Conservation (phyloP, 2,888 invertebrate species). For the Emmelina monodactyla region DNA sequence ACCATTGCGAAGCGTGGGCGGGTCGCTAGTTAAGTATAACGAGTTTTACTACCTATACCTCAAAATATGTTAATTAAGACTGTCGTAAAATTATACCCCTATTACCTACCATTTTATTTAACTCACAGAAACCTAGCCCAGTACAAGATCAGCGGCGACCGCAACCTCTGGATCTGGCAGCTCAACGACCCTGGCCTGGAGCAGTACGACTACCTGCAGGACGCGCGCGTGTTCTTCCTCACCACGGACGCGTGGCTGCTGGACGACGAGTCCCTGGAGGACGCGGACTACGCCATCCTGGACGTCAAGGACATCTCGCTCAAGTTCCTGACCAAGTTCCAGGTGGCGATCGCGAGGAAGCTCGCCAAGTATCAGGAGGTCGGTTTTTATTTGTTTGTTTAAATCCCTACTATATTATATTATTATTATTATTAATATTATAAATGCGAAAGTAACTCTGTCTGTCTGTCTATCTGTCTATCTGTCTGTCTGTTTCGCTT, state of each 20-base stretch:
- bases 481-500: no score
- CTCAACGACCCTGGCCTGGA: conserved; percentile 50
- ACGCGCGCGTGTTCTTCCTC: conserved; percentile 38
- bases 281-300: conserved; percentile 35
- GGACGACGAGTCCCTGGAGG: conserved; percentile 23
- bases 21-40: no score
- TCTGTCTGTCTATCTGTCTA: no score
- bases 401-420: no score
- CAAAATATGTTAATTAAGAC: no score
- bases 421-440: no score
- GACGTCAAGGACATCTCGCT: conserved; percentile 45
- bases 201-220: conserved; percentile 37
- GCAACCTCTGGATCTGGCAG: conserved; percentile 47
- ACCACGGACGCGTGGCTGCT: conserved; percentile 38
- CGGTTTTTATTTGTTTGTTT: no score
- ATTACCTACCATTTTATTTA: no score
- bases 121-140: conserved; percentile 39
- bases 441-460: no score
- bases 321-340: conserved; percentile 64
- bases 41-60: no score
- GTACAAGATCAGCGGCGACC: conserved; percentile 28
- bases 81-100: no score
- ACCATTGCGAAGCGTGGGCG: no score
- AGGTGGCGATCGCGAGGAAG: conserved; percentile 69
- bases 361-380: conserved; percentile 71